Evolutionary conservation across 2,113 vertebrate genomes (phyloP).

Genomic region (Raja brachyura): DNA sequence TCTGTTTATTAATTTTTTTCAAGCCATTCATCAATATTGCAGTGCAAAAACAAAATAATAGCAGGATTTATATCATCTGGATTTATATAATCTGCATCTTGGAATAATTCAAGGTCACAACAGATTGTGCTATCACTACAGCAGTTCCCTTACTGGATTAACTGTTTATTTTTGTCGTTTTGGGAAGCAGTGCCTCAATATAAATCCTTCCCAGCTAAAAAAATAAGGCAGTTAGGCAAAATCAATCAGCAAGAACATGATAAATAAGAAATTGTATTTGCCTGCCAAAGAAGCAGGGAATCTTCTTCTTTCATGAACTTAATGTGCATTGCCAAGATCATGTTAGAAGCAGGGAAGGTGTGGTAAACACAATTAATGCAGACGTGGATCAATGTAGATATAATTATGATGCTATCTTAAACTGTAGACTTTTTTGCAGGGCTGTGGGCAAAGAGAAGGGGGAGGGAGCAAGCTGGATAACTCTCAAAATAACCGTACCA

Average conservation of each 20-base stretch:
- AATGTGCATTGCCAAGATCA: not conserved
- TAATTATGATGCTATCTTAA: not conserved
- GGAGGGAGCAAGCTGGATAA: not conserved
- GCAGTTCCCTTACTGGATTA: not conserved
- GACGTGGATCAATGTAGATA: not conserved
- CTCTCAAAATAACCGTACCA: not conserved
- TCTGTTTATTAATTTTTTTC: slow-evolving; percentile 2
- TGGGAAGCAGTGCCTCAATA: not conserved
- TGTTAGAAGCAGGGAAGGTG: not conserved
- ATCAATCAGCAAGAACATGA: not conserved
- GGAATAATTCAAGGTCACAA: slow-evolving; percentile 27
- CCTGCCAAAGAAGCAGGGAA: not conserved
- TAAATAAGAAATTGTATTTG: not conserved
- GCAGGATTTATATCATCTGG: slow-evolving; percentile 23
- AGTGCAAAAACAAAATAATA: slow-evolving; percentile 3
- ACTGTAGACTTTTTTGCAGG: not conserved
- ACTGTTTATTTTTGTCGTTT: slow-evolving; percentile 18
- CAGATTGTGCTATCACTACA: not conserved
- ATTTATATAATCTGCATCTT: slow-evolving; percentile 31
- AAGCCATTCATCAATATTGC: slow-evolving; percentile 20
- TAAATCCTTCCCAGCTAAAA: not conserved
- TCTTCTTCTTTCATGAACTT: not conserved
- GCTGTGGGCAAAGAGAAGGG: not conserved
- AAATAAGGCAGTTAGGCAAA: not conserved
- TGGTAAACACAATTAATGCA: not conserved